Percentiles rank a stretch among this genome's conserved stretches.
phyloP scores from a whole-genome alignment of 1,140 invertebrate genomes.

The Zaprionus gabonicus region DNA sequence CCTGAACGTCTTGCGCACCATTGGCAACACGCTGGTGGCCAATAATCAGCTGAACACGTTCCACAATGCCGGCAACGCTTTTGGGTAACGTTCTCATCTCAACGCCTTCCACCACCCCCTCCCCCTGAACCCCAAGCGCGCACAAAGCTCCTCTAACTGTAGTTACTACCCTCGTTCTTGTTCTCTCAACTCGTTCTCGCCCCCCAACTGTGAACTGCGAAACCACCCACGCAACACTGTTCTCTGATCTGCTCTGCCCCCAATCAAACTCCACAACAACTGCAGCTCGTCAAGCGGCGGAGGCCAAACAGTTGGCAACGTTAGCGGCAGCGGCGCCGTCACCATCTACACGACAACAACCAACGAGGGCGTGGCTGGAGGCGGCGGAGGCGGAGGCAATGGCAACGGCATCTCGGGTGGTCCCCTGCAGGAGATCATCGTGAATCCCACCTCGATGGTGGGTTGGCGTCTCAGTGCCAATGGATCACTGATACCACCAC shows the following conservation, averaged over 20 bases:
- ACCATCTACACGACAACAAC: constrained; percentile 83
- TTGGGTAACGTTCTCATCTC: constrained; percentile 80
- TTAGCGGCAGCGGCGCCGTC: constrained; percentile 69
- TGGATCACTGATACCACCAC: constrained; percentile 82
- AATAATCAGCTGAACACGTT: constrained; percentile 83
- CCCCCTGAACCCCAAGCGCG: constrained; percentile 37
- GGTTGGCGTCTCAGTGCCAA: constrained; percentile 83
- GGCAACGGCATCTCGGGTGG: constrained; percentile 66
- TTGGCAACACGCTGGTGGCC: constrained; percentile 82
- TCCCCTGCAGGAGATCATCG: constrained; percentile 82
- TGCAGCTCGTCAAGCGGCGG: constrained; percentile 69
- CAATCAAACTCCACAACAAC: constrained; percentile 3
- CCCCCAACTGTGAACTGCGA: constrained; percentile 2
- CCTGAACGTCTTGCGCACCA: constrained; percentile 82
- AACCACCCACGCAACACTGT: neutral
- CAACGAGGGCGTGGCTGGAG: constrained; percentile 67
- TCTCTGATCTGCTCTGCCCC: neutral
- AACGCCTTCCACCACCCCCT: constrained; percentile 21
- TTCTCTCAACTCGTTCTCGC: constrained; percentile 66
- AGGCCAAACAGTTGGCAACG: constrained; percentile 70
- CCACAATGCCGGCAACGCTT: constrained; percentile 78
- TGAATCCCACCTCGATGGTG: constrained; percentile 84
- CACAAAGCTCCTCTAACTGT: constrained; percentile 69
- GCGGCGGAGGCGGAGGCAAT: constrained; percentile 52
- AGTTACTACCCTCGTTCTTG: constrained; percentile 74